A percentile compares a stretch with the other conserved stretches of the same genome.
Conservation (phyloP, 2,888 invertebrate genomes). For the Sinotaia quadrata region DNA sequence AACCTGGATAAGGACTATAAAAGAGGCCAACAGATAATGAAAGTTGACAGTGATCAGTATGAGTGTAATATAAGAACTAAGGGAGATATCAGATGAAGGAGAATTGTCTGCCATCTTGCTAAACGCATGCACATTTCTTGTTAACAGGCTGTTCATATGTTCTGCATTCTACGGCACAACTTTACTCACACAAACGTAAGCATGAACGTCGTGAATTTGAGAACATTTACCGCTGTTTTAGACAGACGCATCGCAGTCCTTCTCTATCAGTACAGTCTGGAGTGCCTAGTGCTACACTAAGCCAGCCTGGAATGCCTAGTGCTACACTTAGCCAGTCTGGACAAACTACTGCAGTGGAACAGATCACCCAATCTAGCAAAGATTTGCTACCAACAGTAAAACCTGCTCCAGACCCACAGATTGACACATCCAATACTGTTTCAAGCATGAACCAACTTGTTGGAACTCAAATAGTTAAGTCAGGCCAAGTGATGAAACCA, state of each 20-base stretch:
- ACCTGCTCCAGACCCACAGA: no score
- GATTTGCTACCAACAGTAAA: no score
- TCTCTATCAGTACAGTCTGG: slow-evolving; percentile 9
- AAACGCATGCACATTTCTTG: not conserved
- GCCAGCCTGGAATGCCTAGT: no score
- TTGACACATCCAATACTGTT: no score
- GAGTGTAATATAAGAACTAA: no score
- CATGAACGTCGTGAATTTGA: slow-evolving; percentile 86
- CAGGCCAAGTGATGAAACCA: no score
- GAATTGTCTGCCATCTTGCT: not conserved
- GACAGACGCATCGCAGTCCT: slow-evolving; percentile 69
- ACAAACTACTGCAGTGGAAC: not conserved
- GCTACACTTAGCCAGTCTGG: no score
- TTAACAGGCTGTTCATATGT: slow-evolving; percentile 86
- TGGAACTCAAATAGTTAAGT: no score
- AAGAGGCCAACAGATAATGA: no score
- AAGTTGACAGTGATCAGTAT: no score
- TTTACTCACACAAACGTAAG: slow-evolving; percentile 97
- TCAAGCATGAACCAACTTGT: no score
- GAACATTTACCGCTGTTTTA: slow-evolving; percentile 85
- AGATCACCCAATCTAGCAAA: not conserved
- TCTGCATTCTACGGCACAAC: slow-evolving; percentile 94
- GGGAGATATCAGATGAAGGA: not conserved
- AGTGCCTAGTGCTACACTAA: not conserved
- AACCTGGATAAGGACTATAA: no score